Base-by-base conservation (phyloP, 2,888 invertebrate genomes). In the Ferdinandea cuprea region DNA sequence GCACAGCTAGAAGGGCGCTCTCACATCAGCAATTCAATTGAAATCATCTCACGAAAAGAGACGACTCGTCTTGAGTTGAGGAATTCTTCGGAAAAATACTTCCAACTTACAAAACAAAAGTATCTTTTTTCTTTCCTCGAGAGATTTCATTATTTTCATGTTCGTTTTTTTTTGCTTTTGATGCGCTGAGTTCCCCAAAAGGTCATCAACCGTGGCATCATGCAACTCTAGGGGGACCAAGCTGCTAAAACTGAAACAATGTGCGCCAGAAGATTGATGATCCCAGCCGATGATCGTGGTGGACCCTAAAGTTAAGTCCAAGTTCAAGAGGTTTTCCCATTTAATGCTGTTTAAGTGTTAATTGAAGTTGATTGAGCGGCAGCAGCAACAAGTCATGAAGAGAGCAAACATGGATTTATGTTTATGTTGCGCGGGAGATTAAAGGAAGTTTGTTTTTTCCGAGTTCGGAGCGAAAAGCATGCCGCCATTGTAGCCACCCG, bases 311-410 rank as follows among this genome's bases (percentile, higher is more conserved):
- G 35, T 73, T 44, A 44, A 56, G 52, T 63, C 68, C 83, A 83
- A 78, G 83, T 83, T 83, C 73, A 78, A 72, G 78, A 73, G 78
- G 78, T 73, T 83, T 68, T 52, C 48, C 66, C 61, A 73, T 72
- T 83, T 68, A 63, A 68, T 78, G 56, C 44, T 83, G 32, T 65
- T 78, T 78, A 72, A 78, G 83, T 78, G 83, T 73, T 83, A 83
- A 83, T 83, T 83, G 83, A 68, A 83, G 56, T 56, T 78, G 72
- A 83, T 83, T 78, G 78, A 83, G 68, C 78, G 63, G 78, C 83
- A 71, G 54, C 81, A 25, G 59, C 61, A 80, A 72, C 77, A 61
- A 71, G 76, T 71, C 66, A 72, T 61, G 59, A 72, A 44, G 59
- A 44, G 59, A 30, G 50, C 50, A 65, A 76, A 52, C 52, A 65